Evolutionary conservation across 2,113 vertebrate species (phyloP).

Genomic region (Sinocyclocheilus grahami): DNA sequence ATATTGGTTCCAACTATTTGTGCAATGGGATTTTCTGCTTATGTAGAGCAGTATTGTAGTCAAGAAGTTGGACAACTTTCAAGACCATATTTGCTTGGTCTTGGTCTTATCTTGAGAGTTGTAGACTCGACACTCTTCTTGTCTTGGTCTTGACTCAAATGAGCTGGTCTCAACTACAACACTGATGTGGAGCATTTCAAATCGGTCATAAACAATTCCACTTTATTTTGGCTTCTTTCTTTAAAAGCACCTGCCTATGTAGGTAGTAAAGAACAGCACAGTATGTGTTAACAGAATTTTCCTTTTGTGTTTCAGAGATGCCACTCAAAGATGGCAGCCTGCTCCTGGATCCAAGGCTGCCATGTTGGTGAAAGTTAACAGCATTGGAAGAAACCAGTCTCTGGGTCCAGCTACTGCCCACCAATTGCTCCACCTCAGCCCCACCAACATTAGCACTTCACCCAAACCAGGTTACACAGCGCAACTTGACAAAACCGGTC

Average conservation of each 20-base stretch:
- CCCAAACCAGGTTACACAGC: constrained; percentile 58
- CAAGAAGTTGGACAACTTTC: background rate
- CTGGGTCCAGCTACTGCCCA: constrained; percentile 60
- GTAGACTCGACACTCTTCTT: background rate
- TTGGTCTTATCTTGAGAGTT: background rate
- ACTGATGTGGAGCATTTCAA: background rate
- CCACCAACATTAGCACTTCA: constrained; percentile 58
- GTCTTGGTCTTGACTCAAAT: background rate
- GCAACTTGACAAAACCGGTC: constrained; percentile 46
- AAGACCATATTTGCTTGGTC: background rate
- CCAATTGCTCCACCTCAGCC: constrained; percentile 61
- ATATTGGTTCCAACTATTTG: too few species aligned
- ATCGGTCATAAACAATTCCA: background rate
- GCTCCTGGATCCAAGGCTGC: constrained; percentile 79
- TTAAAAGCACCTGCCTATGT: background rate
- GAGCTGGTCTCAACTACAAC: too few species aligned
- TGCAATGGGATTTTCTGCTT: background rate
- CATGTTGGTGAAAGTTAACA: constrained; percentile 82
- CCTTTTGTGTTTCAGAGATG: constrained; percentile 65
- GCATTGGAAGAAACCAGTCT: constrained; percentile 68
- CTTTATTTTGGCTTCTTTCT: background rate
- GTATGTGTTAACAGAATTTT: background rate
- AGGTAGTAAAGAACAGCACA: background rate
- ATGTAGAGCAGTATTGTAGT: background rate
- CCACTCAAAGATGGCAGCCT: constrained; percentile 77